Evolutionary conservation across 2,797 vertebrate genomes (phyloP), one percentile per base, ranked within the genome.

Genomic region (Odontamblyopus rebecca): DNA sequence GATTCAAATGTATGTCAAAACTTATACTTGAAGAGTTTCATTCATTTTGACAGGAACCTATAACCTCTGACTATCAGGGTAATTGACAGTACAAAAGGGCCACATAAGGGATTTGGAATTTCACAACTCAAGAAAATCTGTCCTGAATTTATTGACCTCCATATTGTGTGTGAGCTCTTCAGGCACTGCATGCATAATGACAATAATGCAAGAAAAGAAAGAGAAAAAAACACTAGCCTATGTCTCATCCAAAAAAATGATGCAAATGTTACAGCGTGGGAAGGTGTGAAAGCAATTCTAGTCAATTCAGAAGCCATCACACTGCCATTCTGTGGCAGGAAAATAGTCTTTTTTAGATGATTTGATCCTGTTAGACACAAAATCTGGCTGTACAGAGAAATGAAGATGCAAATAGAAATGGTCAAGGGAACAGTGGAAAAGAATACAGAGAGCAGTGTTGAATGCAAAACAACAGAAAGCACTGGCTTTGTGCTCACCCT

Each of bases 281-380:
- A 88, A 84, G 84, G 78, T 88, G 86, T 84, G 85, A 88, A 87
- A 84, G 78, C 80, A 77, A 85, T 88, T 87, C 74, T 65, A 72
- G 64, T 85, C 75, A 51, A 79, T 85, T 85, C 76, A 79, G 72
- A 76, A 69, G 63, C 71, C 68, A 72, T 72, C 32, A 78, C 27
- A 27, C 23, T 50, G 80, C 76, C 50, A 56, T 71, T 86, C 75
- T 71, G 72, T 67, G 70, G 79, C 44, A 30, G 77, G 65, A 84
- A 83, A 84, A 87, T 75, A 71, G 72, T 66, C 23, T 66, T 66
- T 66, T 87, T 87, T 80, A 82, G 67, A 71, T 60, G 53, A 86
- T 74, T 67, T 79, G 76, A 85, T 84, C 71, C 76, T 70, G 78
- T 85, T 84, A 81, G 77, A 53, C 74, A 67, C 65, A 61, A 71